These are phyloP conservation scores for Gavia stellata DNA, from an alignment of 2,113 vertebrate species.

Conservation along the genomic window DNA sequence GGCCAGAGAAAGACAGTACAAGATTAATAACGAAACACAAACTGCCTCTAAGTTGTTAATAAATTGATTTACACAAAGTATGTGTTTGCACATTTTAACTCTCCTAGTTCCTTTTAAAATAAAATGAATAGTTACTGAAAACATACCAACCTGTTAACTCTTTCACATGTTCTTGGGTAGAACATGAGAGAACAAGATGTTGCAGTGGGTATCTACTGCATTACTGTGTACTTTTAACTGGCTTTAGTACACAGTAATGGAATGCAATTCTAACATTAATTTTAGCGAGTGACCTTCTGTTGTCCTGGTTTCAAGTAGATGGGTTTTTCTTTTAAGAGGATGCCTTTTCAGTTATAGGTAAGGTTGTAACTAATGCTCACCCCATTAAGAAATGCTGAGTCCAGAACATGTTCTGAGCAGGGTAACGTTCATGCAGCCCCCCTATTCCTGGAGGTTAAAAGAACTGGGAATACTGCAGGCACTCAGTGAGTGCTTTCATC, in stretches of 20 bases:
- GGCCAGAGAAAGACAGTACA: not conserved
- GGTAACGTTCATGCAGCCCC: not conserved
- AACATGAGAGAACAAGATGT: not conserved
- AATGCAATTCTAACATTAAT: not conserved
- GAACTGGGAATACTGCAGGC: not conserved
- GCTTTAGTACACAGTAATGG: not conserved
- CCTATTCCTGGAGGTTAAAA: not conserved
- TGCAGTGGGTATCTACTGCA: too few relatives aligned
- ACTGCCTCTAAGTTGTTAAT: not conserved
- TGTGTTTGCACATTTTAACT: not conserved
- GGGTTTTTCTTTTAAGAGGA: not conserved
- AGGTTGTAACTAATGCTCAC: not conserved
- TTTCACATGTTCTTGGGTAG: not conserved
- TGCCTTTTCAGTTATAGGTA: not conserved
- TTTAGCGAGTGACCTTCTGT: not conserved
- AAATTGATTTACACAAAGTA: not conserved
- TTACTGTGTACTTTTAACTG: too few relatives aligned
- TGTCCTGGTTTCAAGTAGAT: not conserved
- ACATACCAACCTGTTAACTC: not conserved
- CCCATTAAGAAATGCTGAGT: accelerated
- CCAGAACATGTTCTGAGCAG: not conserved
- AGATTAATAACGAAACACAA: not conserved
- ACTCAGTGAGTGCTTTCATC: not conserved
- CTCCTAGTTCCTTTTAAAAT: not conserved
- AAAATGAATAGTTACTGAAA: not conserved